Base-by-base conservation (phyloP, 92 coral and sea anemone genomes). In the Epizoanthus stellaris region DNA sequence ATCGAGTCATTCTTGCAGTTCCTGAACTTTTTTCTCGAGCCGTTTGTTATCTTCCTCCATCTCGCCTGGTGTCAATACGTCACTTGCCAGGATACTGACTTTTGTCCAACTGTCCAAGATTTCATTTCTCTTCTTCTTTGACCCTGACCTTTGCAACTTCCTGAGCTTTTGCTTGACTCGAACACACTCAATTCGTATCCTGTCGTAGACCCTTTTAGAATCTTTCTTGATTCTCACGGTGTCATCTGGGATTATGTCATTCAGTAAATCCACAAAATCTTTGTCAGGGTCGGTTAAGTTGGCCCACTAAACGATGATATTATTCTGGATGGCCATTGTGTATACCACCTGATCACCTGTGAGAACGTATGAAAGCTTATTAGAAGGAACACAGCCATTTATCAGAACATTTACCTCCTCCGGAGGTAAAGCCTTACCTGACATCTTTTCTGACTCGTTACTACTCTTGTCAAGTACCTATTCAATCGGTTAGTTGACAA, bases 31-130 rank as follows among this genome's bases (percentile, higher is more conserved):
- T 23, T 70, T n/a, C 13, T 63, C 43, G 30, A 71, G 60, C 34
- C 73, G 14, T 43, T 64, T 80, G 6, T 21, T 72, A 4, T 89
- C 86, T 47, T 69, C 57, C 30, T 77, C 88, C 71, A 75, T 43
- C 43, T 88, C 85, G 2, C 73, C 75, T 13, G 68, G 59, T 25
- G 85, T 67, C 38, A 71, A 34, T 59, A 88, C 39, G 61, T 88
- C 81, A 53, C 91, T 88, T 19, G 52, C 87, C 67, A 88, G 82
- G 36, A 85, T 84, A 64, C 30, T 73, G 25, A 85, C 16, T 30
- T 77, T 89, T 42, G 92, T 76, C 76, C 43, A 72, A 45, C 59
- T n/a, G 64, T 88, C 77, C 20, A 88, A 76, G 15, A 42, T 52
- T 39, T 12, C 47, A 0, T 17, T 60, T 63, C 88, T 60, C 43